Conservation (phyloP, 2,888 invertebrate species). For the Eutolmus rufibarbis region DNA sequence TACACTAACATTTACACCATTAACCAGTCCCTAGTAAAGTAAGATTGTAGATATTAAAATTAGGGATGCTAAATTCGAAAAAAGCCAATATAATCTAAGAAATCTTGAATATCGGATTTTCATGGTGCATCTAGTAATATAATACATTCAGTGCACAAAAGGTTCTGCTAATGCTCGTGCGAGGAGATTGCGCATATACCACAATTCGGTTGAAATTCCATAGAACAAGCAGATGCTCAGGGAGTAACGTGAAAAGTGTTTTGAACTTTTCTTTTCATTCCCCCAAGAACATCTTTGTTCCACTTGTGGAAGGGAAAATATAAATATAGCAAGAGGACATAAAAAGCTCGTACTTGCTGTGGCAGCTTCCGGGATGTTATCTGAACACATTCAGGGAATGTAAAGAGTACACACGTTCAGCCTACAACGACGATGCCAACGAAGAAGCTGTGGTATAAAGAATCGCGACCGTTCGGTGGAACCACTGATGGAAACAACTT, state of each 20-base stretch:
- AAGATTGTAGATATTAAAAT: too few species aligned
- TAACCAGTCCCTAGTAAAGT: too few species aligned
- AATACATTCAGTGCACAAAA: background rate
- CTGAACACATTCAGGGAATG: background rate
- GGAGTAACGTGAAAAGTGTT: slow-evolving; percentile 12
- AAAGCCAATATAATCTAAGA: background rate
- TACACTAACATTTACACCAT: too few species aligned
- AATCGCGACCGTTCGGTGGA: background rate
- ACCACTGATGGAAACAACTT: slow-evolving; percentile 26
- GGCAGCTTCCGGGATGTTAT: slow-evolving; percentile 29
- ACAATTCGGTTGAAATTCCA: background rate
- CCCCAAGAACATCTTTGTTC: slow-evolving; percentile 19
- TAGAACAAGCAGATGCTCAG: background rate
- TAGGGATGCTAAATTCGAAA: background rate
- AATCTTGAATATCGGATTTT: slow-evolving; percentile 5
- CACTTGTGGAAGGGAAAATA: slow-evolving; percentile 12
- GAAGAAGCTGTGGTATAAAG: background rate
- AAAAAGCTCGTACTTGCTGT: slow-evolving; percentile 13
- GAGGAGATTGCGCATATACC: background rate
- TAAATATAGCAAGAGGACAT: slow-evolving; percentile 1
- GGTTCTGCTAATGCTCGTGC: background rate
- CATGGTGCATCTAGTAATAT: background rate
- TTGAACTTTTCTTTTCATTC: slow-evolving; percentile 4
- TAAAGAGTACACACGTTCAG: background rate
- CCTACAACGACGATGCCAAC: background rate